Conservation (phyloP, 2,797 vertebrate species). For the Chanos chanos region DNA sequence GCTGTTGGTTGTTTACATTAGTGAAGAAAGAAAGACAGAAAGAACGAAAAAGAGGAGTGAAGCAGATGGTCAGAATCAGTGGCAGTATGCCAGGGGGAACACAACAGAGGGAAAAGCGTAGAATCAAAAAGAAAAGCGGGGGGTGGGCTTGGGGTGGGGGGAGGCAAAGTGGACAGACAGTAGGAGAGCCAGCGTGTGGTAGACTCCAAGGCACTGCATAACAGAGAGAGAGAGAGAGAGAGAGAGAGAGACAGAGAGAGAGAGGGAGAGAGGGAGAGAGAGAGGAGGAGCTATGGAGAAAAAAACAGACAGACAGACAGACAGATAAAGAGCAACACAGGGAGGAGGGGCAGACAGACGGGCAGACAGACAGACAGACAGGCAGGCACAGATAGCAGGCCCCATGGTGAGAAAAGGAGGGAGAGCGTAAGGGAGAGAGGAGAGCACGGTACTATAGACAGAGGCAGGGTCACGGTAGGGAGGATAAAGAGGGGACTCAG, state of each 20-base stretch:
- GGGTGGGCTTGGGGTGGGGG: not conserved
- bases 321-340: not conserved
- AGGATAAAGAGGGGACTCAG: conserved; percentile 46
- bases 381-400: no score
- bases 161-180: not conserved
- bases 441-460: no score
- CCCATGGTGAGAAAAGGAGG: conserved; percentile 2
- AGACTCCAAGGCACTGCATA: conserved; percentile 32
- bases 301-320: conserved; percentile 2
- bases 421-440: not conserved
- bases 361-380: no score
- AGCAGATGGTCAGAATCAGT: conserved; percentile 57
- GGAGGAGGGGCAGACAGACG: conserved; percentile 23
- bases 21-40: not conserved
- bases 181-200: conserved; percentile 38
- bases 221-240: conserved; percentile 8
- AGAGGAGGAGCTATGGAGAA: conserved; percentile 1
- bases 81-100: conserved; percentile 49
- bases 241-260: not conserved
- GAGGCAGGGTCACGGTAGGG: conserved; percentile 10
- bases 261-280: conserved; percentile 16
- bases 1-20: no score
- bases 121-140: conserved; percentile 22
- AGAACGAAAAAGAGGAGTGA: conserved; percentile 28
- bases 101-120: conserved; percentile 45